A percentile compares a stretch with the other conserved stretches of the same genome.
Evolutionary conservation across 2,888 invertebrate species (phyloP).

Genomic region (Endomychus coccineus): DNA sequence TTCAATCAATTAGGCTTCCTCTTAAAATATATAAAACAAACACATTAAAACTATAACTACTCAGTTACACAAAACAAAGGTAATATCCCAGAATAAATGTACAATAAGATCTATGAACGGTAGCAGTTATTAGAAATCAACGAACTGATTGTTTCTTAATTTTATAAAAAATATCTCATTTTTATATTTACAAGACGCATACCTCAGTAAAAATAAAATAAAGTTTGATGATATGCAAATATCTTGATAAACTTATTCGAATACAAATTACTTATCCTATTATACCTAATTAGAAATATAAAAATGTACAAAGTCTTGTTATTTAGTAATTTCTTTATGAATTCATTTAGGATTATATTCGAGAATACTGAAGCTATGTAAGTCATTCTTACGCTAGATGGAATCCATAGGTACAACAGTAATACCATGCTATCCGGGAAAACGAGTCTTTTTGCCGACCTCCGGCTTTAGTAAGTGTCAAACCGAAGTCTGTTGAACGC

Average conservation of each 20-base stretch:
- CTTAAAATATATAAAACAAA: no score
- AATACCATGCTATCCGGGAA: conserved; percentile 35
- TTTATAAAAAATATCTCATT: conserved; percentile 12
- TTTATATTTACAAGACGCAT: conserved; percentile 6
- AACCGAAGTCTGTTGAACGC: conserved; percentile 43
- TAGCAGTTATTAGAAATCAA: not conserved
- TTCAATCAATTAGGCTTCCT: no score
- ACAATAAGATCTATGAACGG: not conserved
- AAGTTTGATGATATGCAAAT: conserved; percentile 13
- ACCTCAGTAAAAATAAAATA: no score
- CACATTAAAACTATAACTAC: no score
- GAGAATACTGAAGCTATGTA: conserved; percentile 8
- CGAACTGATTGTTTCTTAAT: not conserved
- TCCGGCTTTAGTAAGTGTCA: conserved; percentile 31
- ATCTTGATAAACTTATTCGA: conserved; percentile 13
- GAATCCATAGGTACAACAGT: conserved; percentile 27
- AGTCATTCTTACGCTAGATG: conserved; percentile 7
- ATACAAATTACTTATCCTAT: conserved; percentile 6
- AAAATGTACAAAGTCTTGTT: not conserved
- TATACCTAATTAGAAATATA: not conserved
- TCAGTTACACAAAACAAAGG: conserved; percentile 3
- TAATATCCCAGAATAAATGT: conserved; percentile 1
- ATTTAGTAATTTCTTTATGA: conserved; percentile 3
- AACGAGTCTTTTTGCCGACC: conserved; percentile 29
- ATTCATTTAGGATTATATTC: conserved; percentile 1